A percentile compares a stretch with the other conserved stretches of the same genome.
Conservation (phyloP, 2,888 invertebrate genomes). For the Cataglyphis altisquamis region DNA sequence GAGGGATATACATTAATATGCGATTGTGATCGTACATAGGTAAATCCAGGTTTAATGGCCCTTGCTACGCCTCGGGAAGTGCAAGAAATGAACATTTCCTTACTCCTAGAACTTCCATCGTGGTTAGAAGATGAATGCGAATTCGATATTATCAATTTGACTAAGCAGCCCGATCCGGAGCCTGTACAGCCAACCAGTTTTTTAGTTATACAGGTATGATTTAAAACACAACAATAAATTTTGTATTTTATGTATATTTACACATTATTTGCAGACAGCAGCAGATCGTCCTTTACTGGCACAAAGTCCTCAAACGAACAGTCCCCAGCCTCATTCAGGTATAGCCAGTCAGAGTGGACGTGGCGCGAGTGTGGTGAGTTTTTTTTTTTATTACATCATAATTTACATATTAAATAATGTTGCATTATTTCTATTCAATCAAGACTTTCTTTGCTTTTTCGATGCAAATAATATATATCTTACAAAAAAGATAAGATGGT, state of each 20-base stretch:
- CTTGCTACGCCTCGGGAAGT: conserved; percentile 98
- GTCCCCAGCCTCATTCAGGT: conserved; percentile 90
- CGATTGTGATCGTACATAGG: conserved; percentile 86
- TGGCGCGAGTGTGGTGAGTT: conserved; percentile 94
- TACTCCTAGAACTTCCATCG: conserved; percentile 95
- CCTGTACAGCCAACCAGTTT: conserved; percentile 93
- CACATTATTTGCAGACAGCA: conserved; percentile 85
- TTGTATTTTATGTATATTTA: conserved; percentile 8
- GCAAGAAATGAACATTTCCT: conserved; percentile 98
- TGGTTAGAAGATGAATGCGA: conserved; percentile 99
- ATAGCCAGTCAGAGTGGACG: conserved; percentile 94
- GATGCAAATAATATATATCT: not conserved
- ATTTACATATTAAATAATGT: conserved; percentile 31
- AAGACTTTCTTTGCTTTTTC: conserved; percentile 7
- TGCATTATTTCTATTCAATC: not conserved
- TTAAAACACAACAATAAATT: not conserved
- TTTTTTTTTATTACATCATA: conserved; percentile 16
- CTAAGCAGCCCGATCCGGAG: conserved; percentile 90
- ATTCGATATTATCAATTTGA: conserved; percentile 95
- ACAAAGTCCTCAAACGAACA: conserved; percentile 88
- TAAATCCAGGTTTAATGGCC: conserved; percentile 93
- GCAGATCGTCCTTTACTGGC: conserved; percentile 87
- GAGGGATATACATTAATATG: not conserved
- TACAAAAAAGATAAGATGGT: not conserved
- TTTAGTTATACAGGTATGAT: conserved; percentile 93